phyloP scores from a whole-genome alignment of 2,888 invertebrate species.

The Heliconius ethilla region DNA sequence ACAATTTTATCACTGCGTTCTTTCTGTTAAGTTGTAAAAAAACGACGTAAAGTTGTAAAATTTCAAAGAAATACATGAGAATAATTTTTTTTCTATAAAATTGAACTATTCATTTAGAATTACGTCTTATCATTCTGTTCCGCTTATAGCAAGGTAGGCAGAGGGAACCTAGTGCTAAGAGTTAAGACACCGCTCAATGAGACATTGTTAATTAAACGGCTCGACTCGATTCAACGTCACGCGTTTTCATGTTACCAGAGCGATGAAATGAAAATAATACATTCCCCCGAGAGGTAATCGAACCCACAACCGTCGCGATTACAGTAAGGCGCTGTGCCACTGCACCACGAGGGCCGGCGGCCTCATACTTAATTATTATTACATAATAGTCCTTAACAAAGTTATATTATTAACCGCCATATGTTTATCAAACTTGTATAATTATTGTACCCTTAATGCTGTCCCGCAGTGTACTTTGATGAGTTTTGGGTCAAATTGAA shows the following conservation, averaged over 20 bases:
- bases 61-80: too few species aligned
- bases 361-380: background rate
- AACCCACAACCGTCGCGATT: background rate
- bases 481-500: conserved; percentile 30
- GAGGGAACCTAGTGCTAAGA: background rate
- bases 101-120: too few species aligned
- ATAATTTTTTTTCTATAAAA: too few species aligned
- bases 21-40: too few species aligned
- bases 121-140: background rate
- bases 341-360: background rate
- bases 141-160: background rate
- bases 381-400: conserved; percentile 5
- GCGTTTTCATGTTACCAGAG: background rate
- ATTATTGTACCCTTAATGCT: conserved; percentile 38
- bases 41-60: too few species aligned
- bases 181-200: background rate
- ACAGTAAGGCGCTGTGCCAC: background rate
- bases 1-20: too few species aligned
- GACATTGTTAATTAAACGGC: background rate
- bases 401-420: conserved; percentile 8
- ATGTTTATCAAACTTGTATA: conserved; percentile 31
- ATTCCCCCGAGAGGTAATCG: background rate
- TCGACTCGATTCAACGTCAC: background rate
- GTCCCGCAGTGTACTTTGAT: conserved; percentile 38
- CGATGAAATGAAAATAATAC: background rate